Base-by-base conservation (phyloP, 2,797 vertebrate genomes). In the Fundulus diaphanus region DNA sequence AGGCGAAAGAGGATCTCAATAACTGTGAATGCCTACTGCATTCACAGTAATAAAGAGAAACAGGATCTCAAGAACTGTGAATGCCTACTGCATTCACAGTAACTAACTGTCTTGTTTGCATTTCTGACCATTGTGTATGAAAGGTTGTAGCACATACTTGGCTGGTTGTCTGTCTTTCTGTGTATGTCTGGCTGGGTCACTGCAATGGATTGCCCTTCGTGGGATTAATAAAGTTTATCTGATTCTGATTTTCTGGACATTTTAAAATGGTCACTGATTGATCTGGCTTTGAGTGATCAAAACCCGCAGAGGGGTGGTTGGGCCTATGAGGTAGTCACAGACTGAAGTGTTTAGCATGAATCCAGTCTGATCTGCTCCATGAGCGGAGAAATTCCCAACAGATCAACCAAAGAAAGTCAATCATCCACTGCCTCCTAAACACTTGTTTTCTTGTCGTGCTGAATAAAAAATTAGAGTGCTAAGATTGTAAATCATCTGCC, bases 341-440 rank as follows among this genome's bases (percentile, higher is more conserved):
- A 76, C 56, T 2, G 51, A 40, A 42, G 24, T 76, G 76, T 70
- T 85, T 70, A 80, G 81, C 67, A 52, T 33, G 68, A 77, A 67
- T 70, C 66, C 42, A 76, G 31, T 72, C 59, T 76, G 73, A 85
- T 87, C 52, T 72, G 57, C 49, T 79, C 81, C 2, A 72, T 76
- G 54, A 77, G 42, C 69, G 74, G 76, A 74, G 20, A 63, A 65
- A 69, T 51, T 79, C 73, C 48, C 35, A 22, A n/a, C 59, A 77
- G 72, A 70, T 61, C 35, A 67, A 49, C 74, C 61, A 52, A 24
- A 27, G 48, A 61, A 84, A 88, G 83, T 69, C 74, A 80, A 83
- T 85, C 80, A 78, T 42, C 56, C 27, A 33, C 69, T 18, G 1
- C 46, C 71, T 31, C 52, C 66, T 31, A 29, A 79, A 78, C 70